Evolutionary conservation across 37 sponge, comb jelly and placozoan genomes (phyloP), one percentile per base, ranked within the genome.

Genomic region (Halichondria panicea): DNA sequence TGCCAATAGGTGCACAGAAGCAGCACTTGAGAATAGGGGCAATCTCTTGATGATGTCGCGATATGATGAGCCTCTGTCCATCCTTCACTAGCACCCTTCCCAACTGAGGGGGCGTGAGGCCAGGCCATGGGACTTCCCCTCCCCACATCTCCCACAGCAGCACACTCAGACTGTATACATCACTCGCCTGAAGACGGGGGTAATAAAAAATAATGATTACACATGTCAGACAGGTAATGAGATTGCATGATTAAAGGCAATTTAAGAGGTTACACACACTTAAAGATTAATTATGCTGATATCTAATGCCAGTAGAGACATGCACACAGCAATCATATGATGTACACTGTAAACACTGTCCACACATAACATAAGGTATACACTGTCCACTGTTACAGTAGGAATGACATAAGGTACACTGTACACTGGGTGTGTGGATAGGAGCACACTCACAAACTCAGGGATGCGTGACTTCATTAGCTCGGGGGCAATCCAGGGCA

Each of bases 101-200:
- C 22, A 78, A 44, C 59, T 68, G 45, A 22, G 56, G 55, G 9
- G 67, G 40, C 7, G 66, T 34, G 43, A 78, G 79, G 1, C 72
- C 81, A 31, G 53, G 63, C 81, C 81, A 80, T 6, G 81, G 81
- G 5, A 27, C 42, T 18, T 27, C 44, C 30, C 41, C 72, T 1
- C 45, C 36, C 72, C 72, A 80, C 27, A 80, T 48, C 72, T 80
- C 81, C 81, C 81, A 80, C 39, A 80, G 61, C 54, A 80, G 37
- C 13, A 71, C 72, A 59, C 81, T 72, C 3, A 80, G 27, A 63
- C 81, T 80, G 63, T 70, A 80, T 36, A 70, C 38, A 43, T 80
- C 81, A 61, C 55, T 44, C n/a, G 48, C 81, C 81, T 80, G 31
- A 24, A 68, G 9, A 7, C 6, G 30, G 66, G 66, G 66, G 40